Percentiles rank a stretch among this genome's conserved stretches.
These are phyloP conservation scores for Anoplopoma fimbria DNA, from an alignment of 2,113 vertebrate species.

Conservation along the genomic window DNA sequence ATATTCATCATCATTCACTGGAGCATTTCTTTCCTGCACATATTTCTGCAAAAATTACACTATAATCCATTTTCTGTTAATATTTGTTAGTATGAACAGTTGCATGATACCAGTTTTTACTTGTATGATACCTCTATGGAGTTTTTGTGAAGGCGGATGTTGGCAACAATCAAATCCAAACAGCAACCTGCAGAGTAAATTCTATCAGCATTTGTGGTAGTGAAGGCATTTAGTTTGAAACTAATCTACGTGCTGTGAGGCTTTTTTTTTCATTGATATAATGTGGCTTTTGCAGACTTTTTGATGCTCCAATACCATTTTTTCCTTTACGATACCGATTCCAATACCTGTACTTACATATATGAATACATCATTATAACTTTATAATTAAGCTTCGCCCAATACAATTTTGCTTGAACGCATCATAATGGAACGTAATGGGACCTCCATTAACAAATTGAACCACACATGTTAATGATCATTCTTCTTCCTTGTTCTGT, in stretches of 20 bases:
- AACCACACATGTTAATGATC: not conserved
- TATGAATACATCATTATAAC: not conserved
- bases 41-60: conserved; percentile 4
- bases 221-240: conserved; percentile 7
- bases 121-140: not conserved
- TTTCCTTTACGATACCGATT: not conserved
- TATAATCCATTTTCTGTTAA: not conserved
- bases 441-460: not conserved
- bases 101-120: not conserved
- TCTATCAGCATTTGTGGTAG: not conserved
- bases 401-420: not conserved
- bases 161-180: conserved; percentile 21
- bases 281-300: not conserved
- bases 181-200: conserved; percentile 7
- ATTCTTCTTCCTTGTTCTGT: not conserved
- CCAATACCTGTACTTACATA: not conserved
- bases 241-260: not conserved
- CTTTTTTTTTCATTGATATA: not conserved
- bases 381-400: not conserved
- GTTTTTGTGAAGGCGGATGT: conserved; percentile 18
- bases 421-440: not conserved
- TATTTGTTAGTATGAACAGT: conserved; percentile 1
- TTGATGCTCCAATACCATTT: not conserved
- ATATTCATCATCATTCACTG: not conserved
- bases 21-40: not conserved